Percentiles rank a stretch among this genome's conserved stretches.
Evolutionary conservation across 1,140 invertebrate species (phyloP).

Genomic region (Neoseiulus cucumeris): DNA sequence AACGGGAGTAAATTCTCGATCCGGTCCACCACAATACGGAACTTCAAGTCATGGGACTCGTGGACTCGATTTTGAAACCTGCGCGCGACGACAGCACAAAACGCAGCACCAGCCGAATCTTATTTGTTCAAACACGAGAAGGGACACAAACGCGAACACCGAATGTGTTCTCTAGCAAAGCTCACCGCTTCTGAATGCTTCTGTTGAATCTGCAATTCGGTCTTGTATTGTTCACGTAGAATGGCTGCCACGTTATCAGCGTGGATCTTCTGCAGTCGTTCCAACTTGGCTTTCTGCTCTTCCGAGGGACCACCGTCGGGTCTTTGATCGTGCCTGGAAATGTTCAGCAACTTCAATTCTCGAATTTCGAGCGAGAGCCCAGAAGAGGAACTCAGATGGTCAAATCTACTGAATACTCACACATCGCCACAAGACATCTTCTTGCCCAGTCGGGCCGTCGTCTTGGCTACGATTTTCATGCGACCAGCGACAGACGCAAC

Average conservation of each 20-base stretch:
- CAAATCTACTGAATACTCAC: constrained; percentile 17
- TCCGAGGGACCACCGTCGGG: constrained; percentile 12
- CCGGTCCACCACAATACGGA: too few species aligned
- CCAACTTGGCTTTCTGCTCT: constrained; percentile 19
- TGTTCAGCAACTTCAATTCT: not conserved
- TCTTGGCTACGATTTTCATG: constrained; percentile 18
- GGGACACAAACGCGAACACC: not conserved
- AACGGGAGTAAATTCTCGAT: too few species aligned
- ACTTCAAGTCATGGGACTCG: too few species aligned
- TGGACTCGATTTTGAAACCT: too few species aligned
- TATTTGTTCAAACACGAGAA: not conserved
- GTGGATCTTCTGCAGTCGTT: constrained; percentile 36
- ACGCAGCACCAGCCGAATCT: not conserved
- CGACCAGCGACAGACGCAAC: constrained; percentile 6
- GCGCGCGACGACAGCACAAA: too few species aligned
- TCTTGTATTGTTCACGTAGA: constrained; percentile 44
- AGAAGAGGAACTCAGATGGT: not conserved
- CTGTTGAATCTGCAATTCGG: constrained; percentile 55
- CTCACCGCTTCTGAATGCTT: constrained; percentile 53
- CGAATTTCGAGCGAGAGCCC: not conserved
- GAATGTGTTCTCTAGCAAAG: constrained; percentile 13
- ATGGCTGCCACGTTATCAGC: constrained; percentile 43
- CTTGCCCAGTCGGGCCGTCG: constrained; percentile 22
- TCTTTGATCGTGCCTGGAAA: constrained; percentile 18
- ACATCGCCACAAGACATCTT: constrained; percentile 22